Evolutionary conservation across 2,113 vertebrate genomes (phyloP).

Genomic region (Haliaeetus leucogaster): DNA sequence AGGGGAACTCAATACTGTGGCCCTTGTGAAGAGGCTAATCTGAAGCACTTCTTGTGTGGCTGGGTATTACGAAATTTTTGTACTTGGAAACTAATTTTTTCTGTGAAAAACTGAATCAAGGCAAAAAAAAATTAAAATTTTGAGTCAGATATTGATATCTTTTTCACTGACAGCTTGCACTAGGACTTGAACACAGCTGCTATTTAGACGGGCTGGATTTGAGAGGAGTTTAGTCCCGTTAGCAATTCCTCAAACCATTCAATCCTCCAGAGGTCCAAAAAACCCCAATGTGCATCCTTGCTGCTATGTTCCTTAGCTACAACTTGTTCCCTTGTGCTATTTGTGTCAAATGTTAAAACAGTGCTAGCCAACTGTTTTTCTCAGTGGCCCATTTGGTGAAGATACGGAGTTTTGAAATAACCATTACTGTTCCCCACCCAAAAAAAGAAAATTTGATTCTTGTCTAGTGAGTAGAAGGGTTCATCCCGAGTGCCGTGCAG

Average conservation of each 20-base stretch:
- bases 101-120: neutral
- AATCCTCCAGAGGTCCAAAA: neutral
- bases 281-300: accelerated
- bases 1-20: neutral
- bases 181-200: neutral
- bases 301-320: neutral
- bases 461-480: neutral
- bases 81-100: neutral
- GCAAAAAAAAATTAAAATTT: neutral
- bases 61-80: neutral
- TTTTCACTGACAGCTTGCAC: neutral
- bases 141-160: neutral
- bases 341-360: accelerated
- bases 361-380: neutral
- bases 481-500: neutral
- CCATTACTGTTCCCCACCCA: too few relatives aligned
- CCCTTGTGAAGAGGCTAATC: neutral
- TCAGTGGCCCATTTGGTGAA: neutral
- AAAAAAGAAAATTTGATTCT: neutral
- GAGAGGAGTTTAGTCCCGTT: neutral
- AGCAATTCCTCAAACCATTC: neutral
- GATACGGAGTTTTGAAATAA: neutral
- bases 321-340: neutral
- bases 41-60: neutral
- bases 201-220: neutral